Conservation (phyloP, 2,797 vertebrate genomes). For the Amblyopsis hoosieri region DNA sequence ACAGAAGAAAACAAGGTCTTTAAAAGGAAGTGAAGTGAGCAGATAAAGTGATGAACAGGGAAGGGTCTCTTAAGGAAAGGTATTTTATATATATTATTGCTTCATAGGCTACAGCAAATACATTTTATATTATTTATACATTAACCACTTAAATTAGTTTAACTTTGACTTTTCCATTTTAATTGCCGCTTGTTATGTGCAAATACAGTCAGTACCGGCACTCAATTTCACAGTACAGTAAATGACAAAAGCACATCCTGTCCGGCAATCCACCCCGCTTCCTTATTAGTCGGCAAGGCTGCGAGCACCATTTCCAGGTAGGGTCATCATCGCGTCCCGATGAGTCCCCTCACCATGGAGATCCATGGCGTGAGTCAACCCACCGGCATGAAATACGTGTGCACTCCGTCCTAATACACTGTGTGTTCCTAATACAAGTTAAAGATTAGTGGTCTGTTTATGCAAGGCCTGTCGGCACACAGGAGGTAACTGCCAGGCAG, state of each 20-base stretch:
- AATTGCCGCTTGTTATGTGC: too few species aligned
- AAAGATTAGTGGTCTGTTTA: conserved; percentile 2
- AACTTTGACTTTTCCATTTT: too few species aligned
- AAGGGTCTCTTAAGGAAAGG: conserved; percentile 3
- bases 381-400: too few species aligned
- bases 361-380: too few species aligned
- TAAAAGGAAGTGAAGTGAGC: conserved; percentile 33
- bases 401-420: too few species aligned
- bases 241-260: neutral
- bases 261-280: conserved; percentile 18
- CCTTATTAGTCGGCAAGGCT: neutral
- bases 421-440: neutral
- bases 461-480: conserved; percentile 10
- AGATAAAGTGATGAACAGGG: neutral
- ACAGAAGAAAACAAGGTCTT: neutral
- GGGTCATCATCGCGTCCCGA: conserved; percentile 16
- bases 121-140: too few species aligned
- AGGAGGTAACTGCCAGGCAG: conserved; percentile 8
- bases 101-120: too few species aligned
- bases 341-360: conserved; percentile 4
- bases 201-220: too few species aligned
- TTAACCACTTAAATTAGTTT: too few species aligned
- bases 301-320: neutral
- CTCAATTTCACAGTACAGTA: too few species aligned
- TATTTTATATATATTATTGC: too few species aligned